Conservation (phyloP, 2,888 invertebrate genomes). For the Pteria penguin region DNA sequence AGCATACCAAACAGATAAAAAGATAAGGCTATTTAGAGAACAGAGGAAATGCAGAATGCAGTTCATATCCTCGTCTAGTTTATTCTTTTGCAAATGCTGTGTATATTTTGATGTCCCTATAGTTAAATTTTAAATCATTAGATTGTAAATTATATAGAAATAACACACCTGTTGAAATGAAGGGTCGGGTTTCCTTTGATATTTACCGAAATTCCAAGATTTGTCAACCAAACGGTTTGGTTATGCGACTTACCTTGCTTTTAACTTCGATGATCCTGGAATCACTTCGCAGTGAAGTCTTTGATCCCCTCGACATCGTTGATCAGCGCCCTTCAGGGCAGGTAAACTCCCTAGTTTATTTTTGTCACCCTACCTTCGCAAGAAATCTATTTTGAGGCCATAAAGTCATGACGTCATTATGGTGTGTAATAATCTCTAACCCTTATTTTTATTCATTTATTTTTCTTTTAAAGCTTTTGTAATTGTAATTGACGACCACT, state of each 20-base stretch:
- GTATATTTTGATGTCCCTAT: no score
- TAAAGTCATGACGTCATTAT: background rate
- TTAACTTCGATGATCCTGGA: constrained; percentile 67
- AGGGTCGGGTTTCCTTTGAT: background rate
- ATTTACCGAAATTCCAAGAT: background rate
- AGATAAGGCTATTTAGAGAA: no score
- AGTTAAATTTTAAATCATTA: no score
- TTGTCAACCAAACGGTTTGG: no score
- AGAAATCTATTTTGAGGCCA: background rate
- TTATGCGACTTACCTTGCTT: constrained; percentile 68
- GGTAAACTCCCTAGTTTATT: background rate
- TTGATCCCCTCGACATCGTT: constrained; percentile 66
- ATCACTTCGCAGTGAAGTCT: constrained; percentile 57
- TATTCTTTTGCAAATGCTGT: no score
- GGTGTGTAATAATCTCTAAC: background rate
- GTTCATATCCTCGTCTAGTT: no score
- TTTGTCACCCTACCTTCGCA: background rate
- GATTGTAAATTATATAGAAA: no score
- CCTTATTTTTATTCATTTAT: no score
- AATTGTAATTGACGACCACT: no score
- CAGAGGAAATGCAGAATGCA: no score
- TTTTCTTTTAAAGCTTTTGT: no score
- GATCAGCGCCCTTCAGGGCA: constrained; percentile 34
- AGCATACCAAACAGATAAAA: no score
- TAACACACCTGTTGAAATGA: background rate